Percentiles rank a stretch among this genome's conserved stretches.
These are phyloP conservation scores for Lasioglossum baleicum DNA, from an alignment of 1,140 invertebrate species.

Conservation along the genomic window DNA sequence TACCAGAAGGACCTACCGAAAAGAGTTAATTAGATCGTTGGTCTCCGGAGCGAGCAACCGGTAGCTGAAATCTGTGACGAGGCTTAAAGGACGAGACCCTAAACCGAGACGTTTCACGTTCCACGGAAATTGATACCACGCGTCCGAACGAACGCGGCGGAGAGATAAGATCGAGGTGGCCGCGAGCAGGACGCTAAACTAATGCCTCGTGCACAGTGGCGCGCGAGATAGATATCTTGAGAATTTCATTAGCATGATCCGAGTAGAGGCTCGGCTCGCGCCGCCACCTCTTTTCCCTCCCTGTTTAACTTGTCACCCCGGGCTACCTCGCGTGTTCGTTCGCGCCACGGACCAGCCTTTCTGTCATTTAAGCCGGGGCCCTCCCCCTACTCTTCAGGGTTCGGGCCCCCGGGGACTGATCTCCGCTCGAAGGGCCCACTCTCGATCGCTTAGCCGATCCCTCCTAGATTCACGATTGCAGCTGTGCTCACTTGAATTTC, in stretches of 20 bases:
- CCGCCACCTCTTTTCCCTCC: conserved; percentile 14
- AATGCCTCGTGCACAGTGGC: conserved; percentile 53
- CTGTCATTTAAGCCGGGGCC: conserved; percentile 37
- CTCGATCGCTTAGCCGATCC: background rate
- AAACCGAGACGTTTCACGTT: conserved; percentile 41
- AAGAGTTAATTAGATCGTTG: too few species aligned
- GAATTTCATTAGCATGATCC: conserved; percentile 68
- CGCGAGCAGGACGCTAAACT: conserved; percentile 53
- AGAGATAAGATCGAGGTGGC: conserved; percentile 59
- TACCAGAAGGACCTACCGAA: too few species aligned
- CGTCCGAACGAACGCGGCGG: conserved; percentile 18
- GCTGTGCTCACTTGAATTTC: too few species aligned
- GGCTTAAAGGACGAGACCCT: background rate
- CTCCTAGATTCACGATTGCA: background rate
- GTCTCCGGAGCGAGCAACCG: background rate
- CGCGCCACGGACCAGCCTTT: conserved; percentile 33
- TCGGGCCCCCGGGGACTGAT: background rate
- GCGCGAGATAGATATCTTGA: conserved; percentile 63
- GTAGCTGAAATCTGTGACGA: conserved; percentile 4
- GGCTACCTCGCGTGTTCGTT: conserved; percentile 48
- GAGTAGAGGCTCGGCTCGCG: conserved; percentile 18
- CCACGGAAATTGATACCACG: conserved; percentile 60
- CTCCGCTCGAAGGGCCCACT: background rate
- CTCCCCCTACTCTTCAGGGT: background rate
- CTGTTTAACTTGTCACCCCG: conserved; percentile 53